Conservation (phyloP, 1,140 invertebrate genomes). For the Spodoptera frugiperda region DNA sequence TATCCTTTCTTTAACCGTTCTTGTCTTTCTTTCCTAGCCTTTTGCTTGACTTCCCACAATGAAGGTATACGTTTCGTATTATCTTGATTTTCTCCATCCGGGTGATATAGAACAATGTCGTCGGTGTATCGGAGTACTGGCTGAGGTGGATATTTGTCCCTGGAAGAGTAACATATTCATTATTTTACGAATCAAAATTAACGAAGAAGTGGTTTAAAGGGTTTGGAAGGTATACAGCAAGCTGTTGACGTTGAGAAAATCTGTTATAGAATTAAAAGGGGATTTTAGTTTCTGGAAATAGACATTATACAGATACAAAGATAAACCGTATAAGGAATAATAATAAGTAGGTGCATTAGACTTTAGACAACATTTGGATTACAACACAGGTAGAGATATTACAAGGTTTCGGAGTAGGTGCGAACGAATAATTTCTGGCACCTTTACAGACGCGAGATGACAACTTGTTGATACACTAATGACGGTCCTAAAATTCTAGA, state of each 20-base stretch:
- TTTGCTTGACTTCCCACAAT: constrained; percentile 18
- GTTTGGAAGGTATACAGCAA: neutral
- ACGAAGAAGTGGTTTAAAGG: neutral
- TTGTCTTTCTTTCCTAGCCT: constrained; percentile 5
- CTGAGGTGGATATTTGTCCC: constrained; percentile 37
- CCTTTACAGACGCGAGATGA: constrained; percentile 19
- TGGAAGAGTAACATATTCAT: constrained; percentile 5
- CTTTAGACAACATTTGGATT: neutral
- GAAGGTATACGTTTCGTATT: constrained; percentile 21
- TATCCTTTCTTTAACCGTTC: neutral
- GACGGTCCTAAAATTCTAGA: constrained; percentile 14
- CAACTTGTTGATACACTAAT: constrained; percentile 28
- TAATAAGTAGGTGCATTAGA: neutral
- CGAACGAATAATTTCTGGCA: constrained; percentile 13
- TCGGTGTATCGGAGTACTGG: constrained; percentile 29
- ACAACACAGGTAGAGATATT: constrained; percentile 2
- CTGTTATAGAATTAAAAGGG: too few species aligned
- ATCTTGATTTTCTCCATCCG: constrained; percentile 21
- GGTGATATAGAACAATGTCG: constrained; percentile 10
- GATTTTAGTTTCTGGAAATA: neutral
- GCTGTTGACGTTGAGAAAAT: too few species aligned
- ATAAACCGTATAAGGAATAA: neutral
- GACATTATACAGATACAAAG: neutral
- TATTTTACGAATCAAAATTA: neutral
- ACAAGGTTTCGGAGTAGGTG: neutral